phyloP scores from a whole-genome alignment of 2,888 invertebrate genomes.

The Melipona bicolor region DNA sequence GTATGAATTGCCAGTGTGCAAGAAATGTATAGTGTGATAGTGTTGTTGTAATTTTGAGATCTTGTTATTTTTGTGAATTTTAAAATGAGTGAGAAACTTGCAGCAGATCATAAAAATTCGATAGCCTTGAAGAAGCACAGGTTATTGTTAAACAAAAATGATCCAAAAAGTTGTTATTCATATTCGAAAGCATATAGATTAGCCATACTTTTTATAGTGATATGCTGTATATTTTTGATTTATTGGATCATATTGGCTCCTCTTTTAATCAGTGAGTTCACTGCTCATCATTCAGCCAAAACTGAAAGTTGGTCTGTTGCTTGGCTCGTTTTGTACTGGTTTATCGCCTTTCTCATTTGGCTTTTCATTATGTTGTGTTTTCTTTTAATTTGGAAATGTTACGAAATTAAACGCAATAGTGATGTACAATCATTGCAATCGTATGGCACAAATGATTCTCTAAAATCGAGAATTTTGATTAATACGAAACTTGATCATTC shows the following conservation, averaged over 20 bases:
- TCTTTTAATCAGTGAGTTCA: constrained; percentile 50
- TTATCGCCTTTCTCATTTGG: constrained; percentile 74
- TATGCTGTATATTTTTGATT: constrained; percentile 71
- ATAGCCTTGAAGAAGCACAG: constrained; percentile 39
- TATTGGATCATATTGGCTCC: constrained; percentile 83
- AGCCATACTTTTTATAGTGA: constrained; percentile 48
- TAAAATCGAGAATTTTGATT: background rate
- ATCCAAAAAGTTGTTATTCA: constrained; percentile 6
- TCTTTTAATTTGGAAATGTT: constrained; percentile 52
- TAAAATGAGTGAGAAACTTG: constrained; percentile 53
- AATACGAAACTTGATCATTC: constrained; percentile 3
- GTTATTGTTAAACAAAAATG: background rate
- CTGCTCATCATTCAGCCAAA: constrained; percentile 23
- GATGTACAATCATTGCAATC: constrained; percentile 10
- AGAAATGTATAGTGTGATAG: background rate
- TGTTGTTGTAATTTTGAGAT: background rate
- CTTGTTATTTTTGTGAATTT: background rate
- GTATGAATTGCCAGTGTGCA: background rate
- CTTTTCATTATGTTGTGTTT: constrained; percentile 62
- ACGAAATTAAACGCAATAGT: background rate
- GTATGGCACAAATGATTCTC: constrained; percentile 49
- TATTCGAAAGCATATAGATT: constrained; percentile 6
- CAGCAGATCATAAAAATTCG: constrained; percentile 50
- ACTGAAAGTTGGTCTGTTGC: constrained; percentile 49
- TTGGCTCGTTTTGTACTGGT: constrained; percentile 69